Percentiles rank a stretch among this genome's conserved stretches.
These are phyloP conservation scores for Arvicanthis niloticus DNA, from an alignment of 2,113 vertebrate species.

Conservation along the genomic window DNA sequence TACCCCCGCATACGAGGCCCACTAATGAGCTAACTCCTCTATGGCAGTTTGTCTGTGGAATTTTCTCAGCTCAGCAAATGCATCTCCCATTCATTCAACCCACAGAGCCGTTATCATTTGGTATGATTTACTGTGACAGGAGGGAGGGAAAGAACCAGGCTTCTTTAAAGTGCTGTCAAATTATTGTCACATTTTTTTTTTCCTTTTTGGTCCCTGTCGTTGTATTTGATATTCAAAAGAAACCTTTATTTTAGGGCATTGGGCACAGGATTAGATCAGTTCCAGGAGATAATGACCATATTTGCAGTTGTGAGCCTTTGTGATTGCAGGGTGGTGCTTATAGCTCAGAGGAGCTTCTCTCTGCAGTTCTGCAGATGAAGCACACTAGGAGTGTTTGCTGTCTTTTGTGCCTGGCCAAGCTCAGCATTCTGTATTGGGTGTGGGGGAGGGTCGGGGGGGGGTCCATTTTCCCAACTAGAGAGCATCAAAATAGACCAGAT, in stretches of 20 bases:
- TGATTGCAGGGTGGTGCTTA: slow-evolving; percentile 64
- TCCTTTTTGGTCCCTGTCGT: slow-evolving; percentile 57
- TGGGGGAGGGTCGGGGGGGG: slow-evolving; percentile 64
- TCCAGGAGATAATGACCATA: slow-evolving; percentile 77
- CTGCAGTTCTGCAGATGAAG: not conserved
- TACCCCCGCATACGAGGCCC: slow-evolving; percentile 65
- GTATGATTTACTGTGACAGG: slow-evolving; percentile 74
- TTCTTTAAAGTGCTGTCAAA: slow-evolving; percentile 69
- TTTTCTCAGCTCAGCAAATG: slow-evolving; percentile 70
- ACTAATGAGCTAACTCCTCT: slow-evolving; percentile 78
- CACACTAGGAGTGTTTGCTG: slow-evolving; percentile 51
- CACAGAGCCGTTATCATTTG: slow-evolving; percentile 69
- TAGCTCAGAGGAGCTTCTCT: slow-evolving; percentile 48
- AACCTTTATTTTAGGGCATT: slow-evolving; percentile 80
- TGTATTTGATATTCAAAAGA: slow-evolving; percentile 75
- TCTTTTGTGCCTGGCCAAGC: slow-evolving; percentile 64
- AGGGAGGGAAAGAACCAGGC: slow-evolving; percentile 59
- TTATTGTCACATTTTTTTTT: slow-evolving; percentile 63
- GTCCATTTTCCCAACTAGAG: slow-evolving; percentile 72
- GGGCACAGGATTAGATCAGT: slow-evolving; percentile 76
- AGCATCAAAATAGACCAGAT: slow-evolving; percentile 63
- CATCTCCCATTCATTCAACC: slow-evolving; percentile 69
- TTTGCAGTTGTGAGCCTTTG: slow-evolving; percentile 71
- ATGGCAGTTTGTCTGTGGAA: slow-evolving; percentile 43
- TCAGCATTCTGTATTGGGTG: slow-evolving; percentile 47